Base-by-base conservation (phyloP, 1,140 invertebrate species). In the Anoplophora glabripennis region DNA sequence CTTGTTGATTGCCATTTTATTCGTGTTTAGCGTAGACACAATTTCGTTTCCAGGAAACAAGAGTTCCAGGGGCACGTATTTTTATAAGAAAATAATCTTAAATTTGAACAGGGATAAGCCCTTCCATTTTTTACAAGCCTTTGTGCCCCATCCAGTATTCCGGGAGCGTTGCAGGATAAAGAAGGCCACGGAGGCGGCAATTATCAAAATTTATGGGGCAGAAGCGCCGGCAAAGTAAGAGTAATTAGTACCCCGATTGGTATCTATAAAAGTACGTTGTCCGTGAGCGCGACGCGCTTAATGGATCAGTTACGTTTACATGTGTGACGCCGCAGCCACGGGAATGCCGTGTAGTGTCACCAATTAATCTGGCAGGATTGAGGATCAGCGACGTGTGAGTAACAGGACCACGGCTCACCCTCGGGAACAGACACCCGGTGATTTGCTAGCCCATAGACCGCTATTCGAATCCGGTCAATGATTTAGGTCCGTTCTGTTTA, bases 251-350 rank as follows among this genome's bases (percentile, higher is more conserved):
- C n/a, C n/a, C n/a, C 2, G n/a, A 41, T 12, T 41, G 38, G 15
- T 12, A 12, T 41, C n/a, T 12, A n/a, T 41, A 12, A 17, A 17
- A 12, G 38, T 41, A 12, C 15, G 38, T 15, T 12, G 38, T 41
- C n/a, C 15, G 38, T n/a, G 38, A 17, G 38, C 21, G 21, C 21
- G 38, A 41, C n/a, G 38, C 4, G 15, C 7, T 41, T 41, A 41
- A 41, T 41, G n/a, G 15, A 41, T 41, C n/a, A 12, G 38, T 15
- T 12, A 41, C 38, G 38, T 41, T 41, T 41, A 41, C 38, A 41
- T 41, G 38, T 41, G 38, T 41, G 38, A 41, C 38, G 7, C 38
- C 38, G 38, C 38, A n/a, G 15, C 38, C n/a, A n/a, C 38, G 15
- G 15, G n/a, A 41, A 17, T 7, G 38, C 15, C 15, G 4, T 41